Base-by-base conservation (phyloP, 2,888 invertebrate species). In the Dicyrtomina minuta region DNA sequence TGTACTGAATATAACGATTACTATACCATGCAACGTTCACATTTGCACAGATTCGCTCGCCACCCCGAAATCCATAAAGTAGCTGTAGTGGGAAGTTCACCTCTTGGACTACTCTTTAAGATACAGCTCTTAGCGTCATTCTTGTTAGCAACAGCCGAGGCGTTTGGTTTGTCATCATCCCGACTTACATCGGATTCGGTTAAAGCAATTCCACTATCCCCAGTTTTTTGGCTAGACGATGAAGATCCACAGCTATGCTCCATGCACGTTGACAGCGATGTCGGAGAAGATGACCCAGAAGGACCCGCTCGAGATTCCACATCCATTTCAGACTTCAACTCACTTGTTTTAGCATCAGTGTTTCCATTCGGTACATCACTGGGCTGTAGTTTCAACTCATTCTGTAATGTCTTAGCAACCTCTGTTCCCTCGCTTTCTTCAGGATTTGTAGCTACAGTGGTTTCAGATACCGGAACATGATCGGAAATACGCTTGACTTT, bases 61-160 rank as follows among this genome's bases (percentile, higher is more conserved):
- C 95, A 92, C 66, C 87, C 86, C 33, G 86, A 85, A 2, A 86
- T 86, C 90, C 90, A 91, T 80, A 91, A 92, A 75, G 89, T 88
- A n/a, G 90, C 88, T 53, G 88, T 88, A 74, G 82, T 83, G 12
- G 53, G 55, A 20, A 70, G 81, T 81, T 61, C 8, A 79, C 79
- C 43, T 82, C 82, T 56, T 82, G 82, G n/a, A n/a, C n/a, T n/a
- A n/a, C n/a, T 46, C 46, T 66, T 81, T 85, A 78, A 77, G 82
- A 80, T 81, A 70, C 82, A 82, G 46, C 66, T 70, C 67, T 59
- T 33, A 49, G 59, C 33, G 10, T 33, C 55, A n/a, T 69, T 68
- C 27, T 66, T 72, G 20, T 51, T 60, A 60, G 81, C 79, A 59
- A 82, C 53, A 77, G 83, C n/a, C n/a, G n/a, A n/a, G n/a, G n/a